These are phyloP conservation scores for Salvelinus alpinus DNA, from an alignment of 2,113 vertebrate genomes.

Conservation along the genomic window DNA sequence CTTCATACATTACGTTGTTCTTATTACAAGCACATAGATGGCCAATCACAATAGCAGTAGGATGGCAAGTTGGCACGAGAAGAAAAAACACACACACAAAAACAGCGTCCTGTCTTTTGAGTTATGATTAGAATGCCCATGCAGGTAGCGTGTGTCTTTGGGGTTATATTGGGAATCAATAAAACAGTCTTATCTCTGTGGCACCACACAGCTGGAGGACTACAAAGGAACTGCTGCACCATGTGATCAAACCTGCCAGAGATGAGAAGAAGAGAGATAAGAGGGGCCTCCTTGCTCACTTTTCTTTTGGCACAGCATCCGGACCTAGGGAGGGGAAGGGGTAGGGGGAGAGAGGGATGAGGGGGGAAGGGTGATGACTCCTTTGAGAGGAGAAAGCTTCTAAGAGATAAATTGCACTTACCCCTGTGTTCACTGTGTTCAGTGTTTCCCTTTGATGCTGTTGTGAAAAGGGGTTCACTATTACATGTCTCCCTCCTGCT, in stretches of 20 bases:
- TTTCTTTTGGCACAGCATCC: constrained; percentile 49
- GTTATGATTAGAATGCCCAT: too few relatives aligned
- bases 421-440: background rate
- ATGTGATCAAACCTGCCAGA: constrained; percentile 50
- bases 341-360: constrained; percentile 22
- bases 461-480: background rate
- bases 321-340: constrained; percentile 13
- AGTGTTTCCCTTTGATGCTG: background rate
- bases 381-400: background rate
- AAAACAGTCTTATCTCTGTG: constrained; percentile 42
- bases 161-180: constrained; percentile 26
- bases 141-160: background rate
- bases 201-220: constrained; percentile 49
- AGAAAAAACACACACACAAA: too few relatives aligned
- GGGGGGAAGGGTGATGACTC: background rate
- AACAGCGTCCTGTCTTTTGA: too few relatives aligned
- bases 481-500: background rate
- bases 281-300: constrained; percentile 46
- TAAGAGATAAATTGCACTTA: constrained; percentile 46
- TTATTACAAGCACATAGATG: too few relatives aligned
- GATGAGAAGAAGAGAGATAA: constrained; percentile 33
- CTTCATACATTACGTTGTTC: too few relatives aligned
- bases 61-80: too few relatives aligned
- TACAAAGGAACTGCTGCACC: constrained; percentile 48
- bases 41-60: too few relatives aligned